Conservation (phyloP, 2,888 invertebrate genomes). For the Drosophila testacea region DNA sequence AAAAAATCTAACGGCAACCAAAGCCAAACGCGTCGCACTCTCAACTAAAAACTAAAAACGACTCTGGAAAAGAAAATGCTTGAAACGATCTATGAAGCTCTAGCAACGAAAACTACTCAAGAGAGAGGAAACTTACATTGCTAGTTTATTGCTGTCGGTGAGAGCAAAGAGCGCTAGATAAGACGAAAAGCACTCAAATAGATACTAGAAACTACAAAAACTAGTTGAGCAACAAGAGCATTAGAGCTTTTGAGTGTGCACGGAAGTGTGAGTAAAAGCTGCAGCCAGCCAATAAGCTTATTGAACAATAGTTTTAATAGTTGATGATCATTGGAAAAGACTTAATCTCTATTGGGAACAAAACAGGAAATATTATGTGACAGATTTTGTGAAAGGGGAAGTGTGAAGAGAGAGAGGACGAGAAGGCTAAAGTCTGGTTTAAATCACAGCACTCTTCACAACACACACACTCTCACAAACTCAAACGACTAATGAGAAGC, state of each 20-base stretch:
- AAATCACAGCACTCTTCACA: conserved; percentile 1
- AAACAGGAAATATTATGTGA: too few species aligned
- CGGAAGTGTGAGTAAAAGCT: conserved; percentile 39
- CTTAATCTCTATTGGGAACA: too few species aligned
- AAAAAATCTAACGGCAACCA: conserved; percentile 59
- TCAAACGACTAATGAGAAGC: conserved; percentile 31
- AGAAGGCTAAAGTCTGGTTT: not conserved
- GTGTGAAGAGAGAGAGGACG: not conserved
- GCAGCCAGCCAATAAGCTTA: too few species aligned
- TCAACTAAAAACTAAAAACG: conserved; percentile 53
- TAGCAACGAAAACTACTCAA: conserved; percentile 68
- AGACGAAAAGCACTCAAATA: conserved; percentile 57
- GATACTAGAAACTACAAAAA: conserved; percentile 58
- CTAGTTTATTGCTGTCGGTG: conserved; percentile 34
- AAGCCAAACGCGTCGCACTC: conserved; percentile 52
- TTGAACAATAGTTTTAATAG: too few species aligned
- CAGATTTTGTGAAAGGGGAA: too few species aligned
- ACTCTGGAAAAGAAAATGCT: conserved; percentile 64
- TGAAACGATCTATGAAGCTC: conserved; percentile 60
- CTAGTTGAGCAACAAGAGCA: conserved; percentile 41
- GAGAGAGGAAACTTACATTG: conserved; percentile 52
- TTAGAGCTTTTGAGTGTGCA: conserved; percentile 47
- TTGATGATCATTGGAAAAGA: too few species aligned
- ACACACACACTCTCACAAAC: conserved; percentile 7
- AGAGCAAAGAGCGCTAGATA: conserved; percentile 39